Percentiles rank a stretch among this genome's conserved stretches.
Evolutionary conservation across 2,113 vertebrate genomes (phyloP).

Genomic region (Cyanoderma ruficeps): DNA sequence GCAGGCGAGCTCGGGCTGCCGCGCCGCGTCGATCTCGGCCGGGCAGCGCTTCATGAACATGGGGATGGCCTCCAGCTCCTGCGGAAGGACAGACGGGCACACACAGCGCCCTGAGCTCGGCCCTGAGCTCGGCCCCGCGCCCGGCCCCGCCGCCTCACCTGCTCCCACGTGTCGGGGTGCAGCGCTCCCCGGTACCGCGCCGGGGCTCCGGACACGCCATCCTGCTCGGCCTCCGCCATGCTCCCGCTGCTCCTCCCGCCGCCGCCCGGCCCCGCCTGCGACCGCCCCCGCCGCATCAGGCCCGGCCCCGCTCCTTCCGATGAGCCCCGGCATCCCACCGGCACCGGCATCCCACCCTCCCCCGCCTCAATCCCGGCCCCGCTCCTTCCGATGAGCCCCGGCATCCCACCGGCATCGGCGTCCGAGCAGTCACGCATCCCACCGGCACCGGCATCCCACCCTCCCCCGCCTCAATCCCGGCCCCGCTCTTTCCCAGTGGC

Average conservation of each 20-base stretch:
- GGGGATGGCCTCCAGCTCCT: slow-evolving; percentile 64
- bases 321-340: accelerated
- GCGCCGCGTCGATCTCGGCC: slow-evolving; percentile 15
- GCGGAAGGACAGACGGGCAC: neutral
- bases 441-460: neutral
- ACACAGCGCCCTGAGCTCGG: accelerated
- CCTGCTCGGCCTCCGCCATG: neutral
- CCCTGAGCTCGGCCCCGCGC: neutral
- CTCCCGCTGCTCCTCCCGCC: neutral
- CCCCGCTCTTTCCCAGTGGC: neutral
- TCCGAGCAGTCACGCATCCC: no score
- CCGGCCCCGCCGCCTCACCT: neutral
- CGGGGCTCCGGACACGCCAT: accelerated
- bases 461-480: no score
- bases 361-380: no score
- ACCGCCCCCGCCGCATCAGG: neutral
- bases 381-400: no score
- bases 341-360: no score
- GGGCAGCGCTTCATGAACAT: slow-evolving; percentile 64
- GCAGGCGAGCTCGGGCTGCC: slow-evolving; percentile 57
- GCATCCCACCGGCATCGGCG: neutral
- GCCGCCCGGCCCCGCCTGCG: neutral
- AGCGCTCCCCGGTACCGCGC: slow-evolving; percentile 8
- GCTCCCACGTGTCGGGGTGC: slow-evolving; percentile 32
- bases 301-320: neutral